Evolutionary conservation across 2,113 vertebrate species (phyloP).

Genomic region (Cercopithecus mona): DNA sequence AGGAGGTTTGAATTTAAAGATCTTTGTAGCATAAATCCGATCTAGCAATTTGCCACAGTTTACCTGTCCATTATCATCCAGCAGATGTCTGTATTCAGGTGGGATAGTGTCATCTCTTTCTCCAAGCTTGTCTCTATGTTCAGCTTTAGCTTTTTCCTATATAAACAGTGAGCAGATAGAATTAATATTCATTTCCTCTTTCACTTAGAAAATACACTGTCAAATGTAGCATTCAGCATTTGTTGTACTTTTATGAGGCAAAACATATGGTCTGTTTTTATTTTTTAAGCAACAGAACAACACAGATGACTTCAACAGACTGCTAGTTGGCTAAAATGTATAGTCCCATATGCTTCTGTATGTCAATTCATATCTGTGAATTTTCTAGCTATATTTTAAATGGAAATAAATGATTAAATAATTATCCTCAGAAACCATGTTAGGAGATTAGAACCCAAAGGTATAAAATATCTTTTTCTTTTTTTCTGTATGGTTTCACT

Average conservation of each 20-base stretch:
- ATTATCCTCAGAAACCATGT: background rate
- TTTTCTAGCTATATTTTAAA: constrained; percentile 40
- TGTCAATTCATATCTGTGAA: background rate
- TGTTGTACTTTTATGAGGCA: background rate
- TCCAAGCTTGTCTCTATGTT: constrained; percentile 85
- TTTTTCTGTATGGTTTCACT: background rate
- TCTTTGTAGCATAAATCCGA: background rate
- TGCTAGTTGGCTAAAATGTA: background rate
- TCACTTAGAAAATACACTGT: background rate
- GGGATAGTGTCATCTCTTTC: constrained; percentile 87
- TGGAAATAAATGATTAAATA: background rate
- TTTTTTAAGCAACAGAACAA: constrained; percentile 21
- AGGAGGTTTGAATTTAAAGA: background rate
- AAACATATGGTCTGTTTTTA: background rate
- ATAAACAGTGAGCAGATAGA: constrained; percentile 36
- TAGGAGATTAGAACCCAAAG: background rate
- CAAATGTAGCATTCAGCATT: background rate
- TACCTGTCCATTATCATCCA: constrained; percentile 83
- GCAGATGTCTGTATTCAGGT: constrained; percentile 81
- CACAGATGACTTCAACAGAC: background rate
- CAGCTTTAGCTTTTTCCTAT: constrained; percentile 85
- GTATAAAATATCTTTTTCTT: background rate
- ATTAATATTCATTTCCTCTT: background rate
- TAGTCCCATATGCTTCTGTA: background rate
- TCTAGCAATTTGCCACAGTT: background rate